Evolutionary conservation across 2,113 vertebrate genomes (phyloP).

Genomic region (Panthera tigris): DNA sequence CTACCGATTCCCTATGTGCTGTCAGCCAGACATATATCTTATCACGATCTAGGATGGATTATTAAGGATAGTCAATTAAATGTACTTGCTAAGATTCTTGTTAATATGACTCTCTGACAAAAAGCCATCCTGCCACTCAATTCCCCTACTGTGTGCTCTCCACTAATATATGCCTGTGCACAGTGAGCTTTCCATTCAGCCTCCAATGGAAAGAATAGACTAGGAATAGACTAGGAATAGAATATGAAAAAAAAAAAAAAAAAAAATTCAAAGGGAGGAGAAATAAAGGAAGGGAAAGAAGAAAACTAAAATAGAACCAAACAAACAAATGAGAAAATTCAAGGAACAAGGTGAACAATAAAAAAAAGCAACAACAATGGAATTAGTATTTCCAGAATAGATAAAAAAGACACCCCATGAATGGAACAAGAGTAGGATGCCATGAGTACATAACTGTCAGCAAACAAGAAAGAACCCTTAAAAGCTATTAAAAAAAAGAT

Average conservation of each 20-base stretch:
- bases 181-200: background rate
- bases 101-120: background rate
- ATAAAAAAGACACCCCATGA: background rate
- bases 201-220: background rate
- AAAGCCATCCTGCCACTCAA: background rate
- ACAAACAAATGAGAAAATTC: background rate
- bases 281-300: background rate
- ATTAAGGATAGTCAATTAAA: background rate
- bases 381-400: background rate
- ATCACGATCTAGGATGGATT: fast-evolving
- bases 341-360: background rate
- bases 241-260: background rate
- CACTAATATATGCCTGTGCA: fast-evolving
- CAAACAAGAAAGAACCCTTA: background rate
- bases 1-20: background rate
- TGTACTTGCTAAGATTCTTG: background rate
- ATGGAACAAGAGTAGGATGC: background rate
- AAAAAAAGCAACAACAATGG: background rate
- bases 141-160: background rate
- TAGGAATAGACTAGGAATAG: background rate
- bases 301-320: background rate
- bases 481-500: background rate
- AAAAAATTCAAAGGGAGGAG: background rate
- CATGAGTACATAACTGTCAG: background rate
- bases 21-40: too few relatives aligned